phyloP scores from a whole-genome alignment of 2,888 invertebrate genomes.

The Tipula confusa region DNA sequence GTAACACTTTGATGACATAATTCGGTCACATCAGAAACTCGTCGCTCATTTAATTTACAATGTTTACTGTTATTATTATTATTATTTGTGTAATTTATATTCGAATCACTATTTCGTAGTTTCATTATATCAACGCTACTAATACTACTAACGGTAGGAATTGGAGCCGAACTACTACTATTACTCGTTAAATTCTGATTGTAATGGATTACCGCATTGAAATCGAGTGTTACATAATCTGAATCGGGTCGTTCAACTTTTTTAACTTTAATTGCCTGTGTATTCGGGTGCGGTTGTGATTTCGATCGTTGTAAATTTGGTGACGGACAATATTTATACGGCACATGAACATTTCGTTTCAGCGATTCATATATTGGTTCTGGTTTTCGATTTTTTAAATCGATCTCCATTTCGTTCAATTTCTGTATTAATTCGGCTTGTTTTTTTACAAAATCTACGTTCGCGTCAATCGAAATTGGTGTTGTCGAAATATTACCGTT shows the following conservation, averaged over 20 bases:
- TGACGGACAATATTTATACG: constrained; percentile 49
- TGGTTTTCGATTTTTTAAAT: constrained; percentile 35
- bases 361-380: constrained; percentile 49
- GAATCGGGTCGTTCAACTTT: constrained; percentile 44
- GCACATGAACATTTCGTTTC: constrained; percentile 49
- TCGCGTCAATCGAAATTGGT: not conserved
- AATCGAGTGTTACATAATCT: constrained; percentile 48
- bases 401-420: constrained; percentile 29
- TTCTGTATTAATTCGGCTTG: constrained; percentile 4
- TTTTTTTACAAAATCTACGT: not conserved
- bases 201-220: constrained; percentile 37
- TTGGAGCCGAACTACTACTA: not conserved
- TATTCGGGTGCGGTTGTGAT: constrained; percentile 33
- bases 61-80: constrained; percentile 33
- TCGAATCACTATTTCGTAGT: constrained; percentile 39
- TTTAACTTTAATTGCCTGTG: not conserved
- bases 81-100: constrained; percentile 38
- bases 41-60: constrained; percentile 45
- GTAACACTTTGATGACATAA: constrained; percentile 50
- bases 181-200: constrained; percentile 39
- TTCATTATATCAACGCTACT: not conserved
- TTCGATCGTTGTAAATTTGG: constrained; percentile 45
- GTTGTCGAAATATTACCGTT: not conserved
- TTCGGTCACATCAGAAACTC: constrained; percentile 47
- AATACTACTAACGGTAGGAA: not conserved